Evolutionary conservation across 1,140 invertebrate genomes (phyloP), one percentile per base, ranked within the genome.

Genomic region (Odontomachus brunneus): DNA sequence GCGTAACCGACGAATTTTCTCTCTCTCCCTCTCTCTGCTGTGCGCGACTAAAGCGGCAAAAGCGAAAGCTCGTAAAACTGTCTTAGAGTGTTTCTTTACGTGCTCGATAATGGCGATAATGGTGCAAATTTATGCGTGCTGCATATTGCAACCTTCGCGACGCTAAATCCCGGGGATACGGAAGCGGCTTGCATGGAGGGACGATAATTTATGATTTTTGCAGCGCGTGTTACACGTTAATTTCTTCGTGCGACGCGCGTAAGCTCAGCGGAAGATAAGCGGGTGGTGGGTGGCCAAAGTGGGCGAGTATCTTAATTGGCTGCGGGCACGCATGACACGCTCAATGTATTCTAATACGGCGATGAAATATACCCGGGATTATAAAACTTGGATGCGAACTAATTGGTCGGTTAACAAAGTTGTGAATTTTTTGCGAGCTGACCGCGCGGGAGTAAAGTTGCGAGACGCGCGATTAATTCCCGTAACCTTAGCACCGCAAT

Each of bases 381-480:
- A 57, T 78, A 78, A 78, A 78, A 78, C 63, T 78, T 65, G 65
- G 33, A 48, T 66, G 19, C 62, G 14, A 57, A 33, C 33, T 80
- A 80, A 80, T 80, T 80, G 62, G 33, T 48, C 69, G 44, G 33
- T 69, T 55, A 69, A 57, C 75, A 71, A 59, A 80, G 51, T 80
- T 69, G 33, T 33, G 33, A 24, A 69, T 69, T 78, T 78, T 53
- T 69, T 7, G 38, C 38, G 38, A 4, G 38, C 38, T 0, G 0
- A 48, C 33, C 44, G 33, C 7, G 24, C 65, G n/a, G 44, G 33
- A 24, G 51, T 57, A 57, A 71, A 80, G 65, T 80, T 80, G 65
- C 66, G 19, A n/a, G n/a, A 69, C 75, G 53, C 51, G 57, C 53
- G 57, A 80, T 80, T 80, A 80, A 80, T 69, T 71, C 48, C 51